Base-by-base conservation (phyloP, 2,797 vertebrate genomes). In the Sciurus vulgaris region DNA sequence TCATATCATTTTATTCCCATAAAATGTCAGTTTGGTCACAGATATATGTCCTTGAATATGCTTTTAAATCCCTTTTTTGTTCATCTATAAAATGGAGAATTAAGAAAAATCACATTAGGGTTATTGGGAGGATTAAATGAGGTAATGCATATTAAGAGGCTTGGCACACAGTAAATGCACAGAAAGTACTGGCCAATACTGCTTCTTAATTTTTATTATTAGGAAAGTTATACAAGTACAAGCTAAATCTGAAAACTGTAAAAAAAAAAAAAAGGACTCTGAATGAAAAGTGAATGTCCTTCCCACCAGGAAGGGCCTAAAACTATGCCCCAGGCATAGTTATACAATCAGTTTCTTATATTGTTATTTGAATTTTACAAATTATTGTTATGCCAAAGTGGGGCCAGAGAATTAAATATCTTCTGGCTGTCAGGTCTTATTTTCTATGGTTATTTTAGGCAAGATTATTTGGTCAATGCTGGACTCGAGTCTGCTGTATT, bases 161-260 rank as follows among this genome's bases (percentile, higher is more conserved):
- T 44, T 72, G 86, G 78, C 47, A 89, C 47, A 59, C 5, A 65
- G 72, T 76, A 88, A 67, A 89, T 56, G 63, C n/a, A 74, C 61
- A 92, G 13, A 65, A 86, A 86, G 59, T 86, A 22, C 8, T 91
- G 90, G 88, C 70, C 69, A 90, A 35, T 35, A 51, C 56, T 78
- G 18, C 56, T 88, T 82, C 69, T 67, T 72, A 74, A 85, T 70
- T 95, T 94, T 95, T 95, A 91, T 85, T 79, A 61, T 81, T 88
- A 76, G 89, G 78, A 97, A 93, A 93, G 56, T 88, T 86, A 93
- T 2, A 82, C 8, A 83, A 83, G 79, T 33, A 81, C 86, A 69
- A 10, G 56, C 54, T 59, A 86, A 69, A 69, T 83, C n/a, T 94
- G 51, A 51, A 92, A 85, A 74, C 5, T 63, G 35, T 79, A 38